These are phyloP conservation scores for Xenentodon cancila DNA, from an alignment of 2,797 vertebrate species.

Conservation along the genomic window DNA sequence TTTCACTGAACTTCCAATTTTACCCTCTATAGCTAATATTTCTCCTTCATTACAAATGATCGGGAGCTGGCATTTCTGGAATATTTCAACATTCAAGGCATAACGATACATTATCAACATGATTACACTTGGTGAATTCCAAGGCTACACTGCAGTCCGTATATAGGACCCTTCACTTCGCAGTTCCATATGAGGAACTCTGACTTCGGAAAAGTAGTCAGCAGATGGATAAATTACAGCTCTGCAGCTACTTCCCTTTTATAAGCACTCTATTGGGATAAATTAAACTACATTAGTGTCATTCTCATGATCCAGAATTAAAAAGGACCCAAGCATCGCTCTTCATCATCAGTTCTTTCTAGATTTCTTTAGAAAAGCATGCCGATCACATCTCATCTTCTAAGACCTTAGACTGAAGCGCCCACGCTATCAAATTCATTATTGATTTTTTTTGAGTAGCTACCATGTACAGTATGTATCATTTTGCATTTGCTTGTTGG, in stretches of 20 bases:
- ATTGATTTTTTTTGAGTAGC: background rate
- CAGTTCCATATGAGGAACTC: too few relatives aligned
- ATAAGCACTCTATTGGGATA: background rate
- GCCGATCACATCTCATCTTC: conserved; percentile 1
- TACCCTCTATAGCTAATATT: too few relatives aligned
- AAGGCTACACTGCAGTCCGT: too few relatives aligned
- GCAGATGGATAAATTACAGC: background rate
- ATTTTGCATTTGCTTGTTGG: background rate
- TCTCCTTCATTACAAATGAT: too few relatives aligned
- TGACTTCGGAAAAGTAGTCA: too few relatives aligned
- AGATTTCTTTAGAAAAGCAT: background rate
- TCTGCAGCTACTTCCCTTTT: background rate
- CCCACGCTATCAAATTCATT: background rate
- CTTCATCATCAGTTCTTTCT: background rate
- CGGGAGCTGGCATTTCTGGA: too few relatives aligned
- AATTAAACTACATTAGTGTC: background rate
- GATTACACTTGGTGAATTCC: too few relatives aligned
- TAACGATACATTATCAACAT: too few relatives aligned
- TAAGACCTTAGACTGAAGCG: conserved; percentile 9
- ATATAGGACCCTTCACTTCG: too few relatives aligned
- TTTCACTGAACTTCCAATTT: too few relatives aligned
- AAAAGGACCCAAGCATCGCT: background rate
- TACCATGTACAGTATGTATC: conserved; percentile 8
- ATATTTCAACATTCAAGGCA: too few relatives aligned
- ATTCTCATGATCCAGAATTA: too few relatives aligned